Conservation (phyloP, 2,888 invertebrate species). For the Drosophila recens region DNA sequence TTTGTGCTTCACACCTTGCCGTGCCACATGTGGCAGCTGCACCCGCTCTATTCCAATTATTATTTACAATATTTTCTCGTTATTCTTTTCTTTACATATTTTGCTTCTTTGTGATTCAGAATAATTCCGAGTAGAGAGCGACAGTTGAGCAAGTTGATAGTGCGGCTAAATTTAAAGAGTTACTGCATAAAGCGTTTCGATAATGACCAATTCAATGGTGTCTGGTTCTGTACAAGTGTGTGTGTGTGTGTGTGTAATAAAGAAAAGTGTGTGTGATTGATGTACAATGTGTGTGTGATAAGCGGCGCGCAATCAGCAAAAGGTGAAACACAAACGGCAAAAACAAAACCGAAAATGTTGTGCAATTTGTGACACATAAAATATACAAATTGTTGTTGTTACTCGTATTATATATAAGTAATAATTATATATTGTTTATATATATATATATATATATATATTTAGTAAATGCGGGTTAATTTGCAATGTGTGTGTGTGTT, state of each 20-base stretch:
- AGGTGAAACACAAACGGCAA: conserved; percentile 72
- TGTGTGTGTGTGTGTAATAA: conserved; percentile 21
- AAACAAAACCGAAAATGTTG: conserved; percentile 57
- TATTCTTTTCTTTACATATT: conserved; percentile 3
- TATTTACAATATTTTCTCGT: conserved; percentile 10
- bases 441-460: conserved; percentile 21
- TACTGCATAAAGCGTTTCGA: conserved; percentile 52
- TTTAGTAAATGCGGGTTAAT: conserved; percentile 66
- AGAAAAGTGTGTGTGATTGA: conserved; percentile 4
- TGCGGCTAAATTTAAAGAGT: conserved; percentile 60
- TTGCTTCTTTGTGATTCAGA: conserved; percentile 36
- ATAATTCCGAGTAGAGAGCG: conserved; percentile 8
- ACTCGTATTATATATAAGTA: conserved; percentile 13
- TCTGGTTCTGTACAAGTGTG: conserved; percentile 25
- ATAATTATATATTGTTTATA: conserved; percentile 7
- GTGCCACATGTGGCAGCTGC: conserved; percentile 20
- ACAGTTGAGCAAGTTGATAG: conserved; percentile 26
- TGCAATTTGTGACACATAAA: conserved; percentile 62
- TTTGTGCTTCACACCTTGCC: conserved; percentile 72
- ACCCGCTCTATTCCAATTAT: conserved; percentile 2
- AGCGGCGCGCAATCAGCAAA: conserved; percentile 65
- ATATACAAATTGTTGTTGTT: conserved; percentile 52
- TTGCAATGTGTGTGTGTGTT: conserved; percentile 46
- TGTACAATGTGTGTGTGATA: conserved; percentile 42
- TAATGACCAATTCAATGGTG: conserved; percentile 49